Evolutionary conservation across 2,888 invertebrate species (phyloP), one percentile per base, ranked within the genome.

Genomic region (Apantesis nais): DNA sequence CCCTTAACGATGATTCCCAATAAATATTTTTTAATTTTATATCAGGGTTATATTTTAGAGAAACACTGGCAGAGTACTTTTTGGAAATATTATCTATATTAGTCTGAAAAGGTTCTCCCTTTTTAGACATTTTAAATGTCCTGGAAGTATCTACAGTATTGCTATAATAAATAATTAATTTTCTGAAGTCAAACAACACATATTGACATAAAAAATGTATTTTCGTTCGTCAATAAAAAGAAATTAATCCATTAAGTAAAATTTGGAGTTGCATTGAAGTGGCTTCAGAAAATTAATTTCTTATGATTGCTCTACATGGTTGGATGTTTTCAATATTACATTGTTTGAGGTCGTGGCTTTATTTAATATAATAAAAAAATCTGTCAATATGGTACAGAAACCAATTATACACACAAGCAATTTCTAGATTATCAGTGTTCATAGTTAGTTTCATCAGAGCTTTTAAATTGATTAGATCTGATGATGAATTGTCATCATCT

Each of bases 31-130:
- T 41, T 58, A 29, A 22, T 29, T 41, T 22, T 2, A 60, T 29
- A 25, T 5, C 7, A 5, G 25, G 4, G 25, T 25, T 7, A 2
- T 29, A 5, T 70, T 74, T 73, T 68, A 55, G 77, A 85, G 83
- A 74, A 81, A 83, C 80, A 80, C 87, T 72, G 80, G 82, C 67
- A 76, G 70, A 76, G 70, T 52, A 71, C 65, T 65, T 80, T 75
- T 66, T 55, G 22, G 60, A 66, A 71, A 70, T 76, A 68, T 76
- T 73, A 58, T 29, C 73, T 78, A 72, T 76, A 73, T 68, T 60
- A 25, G 52, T 55, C 37, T 55, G 29, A 22, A 58, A 58, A 34
- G 16, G 11, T 16, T 31, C 37, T 58, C 29, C 34, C 25, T 66
- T 39, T 58, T 58, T 39, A 58, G 58, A 65, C 19, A 22, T 39